phyloP scores from a whole-genome alignment of 2,888 invertebrate species.

The Electrophaes corylata region DNA sequence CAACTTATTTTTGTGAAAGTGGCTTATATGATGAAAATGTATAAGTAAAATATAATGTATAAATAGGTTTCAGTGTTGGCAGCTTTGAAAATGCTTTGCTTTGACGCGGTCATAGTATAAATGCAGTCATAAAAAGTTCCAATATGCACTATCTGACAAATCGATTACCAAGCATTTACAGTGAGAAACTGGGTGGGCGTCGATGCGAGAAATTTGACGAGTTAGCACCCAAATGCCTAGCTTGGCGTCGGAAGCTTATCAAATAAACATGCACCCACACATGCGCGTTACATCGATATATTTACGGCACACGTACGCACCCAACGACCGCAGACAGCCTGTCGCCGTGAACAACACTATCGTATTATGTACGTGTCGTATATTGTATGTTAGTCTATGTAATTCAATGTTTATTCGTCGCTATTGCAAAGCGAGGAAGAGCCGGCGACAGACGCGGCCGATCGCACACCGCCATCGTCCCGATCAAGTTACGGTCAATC shows the following conservation, averaged over 20 bases:
- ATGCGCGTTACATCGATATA: constrained; percentile 60
- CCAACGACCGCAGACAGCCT: constrained; percentile 78
- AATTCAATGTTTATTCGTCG: constrained; percentile 70
- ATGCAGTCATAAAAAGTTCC: constrained; percentile 38
- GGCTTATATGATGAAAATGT: not conserved
- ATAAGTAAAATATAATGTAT: not conserved
- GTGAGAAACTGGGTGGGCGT: constrained; percentile 65
- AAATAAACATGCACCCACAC: constrained; percentile 78
- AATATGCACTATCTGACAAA: constrained; percentile 40
- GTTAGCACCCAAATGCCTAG: constrained; percentile 74
- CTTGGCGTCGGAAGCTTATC: constrained; percentile 80
- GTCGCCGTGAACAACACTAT: constrained; percentile 81
- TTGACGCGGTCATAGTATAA: constrained; percentile 26
- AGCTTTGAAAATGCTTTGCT: constrained; percentile 16
- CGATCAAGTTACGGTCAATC: constrained; percentile 59
- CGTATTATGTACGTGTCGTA: constrained; percentile 71
- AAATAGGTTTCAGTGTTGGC: not conserved
- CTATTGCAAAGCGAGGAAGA: constrained; percentile 56
- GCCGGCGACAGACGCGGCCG: constrained; percentile 22
- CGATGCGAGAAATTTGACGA: constrained; percentile 67
- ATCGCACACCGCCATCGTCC: constrained; percentile 42
- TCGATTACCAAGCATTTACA: constrained; percentile 38
- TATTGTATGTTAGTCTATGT: constrained; percentile 66
- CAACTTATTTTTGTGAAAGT: not conserved
- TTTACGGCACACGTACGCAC: constrained; percentile 73